These are phyloP conservation scores for Volucella inflata DNA, from an alignment of 2,888 invertebrate genomes.

Conservation along the genomic window DNA sequence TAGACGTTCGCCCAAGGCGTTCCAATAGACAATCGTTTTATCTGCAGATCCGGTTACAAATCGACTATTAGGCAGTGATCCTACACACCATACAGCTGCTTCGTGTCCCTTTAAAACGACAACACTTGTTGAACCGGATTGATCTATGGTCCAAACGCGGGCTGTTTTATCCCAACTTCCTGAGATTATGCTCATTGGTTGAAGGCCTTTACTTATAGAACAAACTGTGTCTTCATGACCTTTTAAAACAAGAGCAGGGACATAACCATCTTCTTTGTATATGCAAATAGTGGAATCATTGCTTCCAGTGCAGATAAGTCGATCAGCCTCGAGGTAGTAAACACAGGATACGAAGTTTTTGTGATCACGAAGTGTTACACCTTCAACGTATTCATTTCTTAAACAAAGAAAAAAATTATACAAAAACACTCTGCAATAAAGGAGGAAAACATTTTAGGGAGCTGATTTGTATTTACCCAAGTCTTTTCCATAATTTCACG, in stretches of 20 bases:
- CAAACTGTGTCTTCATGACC: constrained; percentile 88
- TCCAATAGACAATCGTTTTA: constrained; percentile 94
- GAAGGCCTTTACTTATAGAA: constrained; percentile 83
- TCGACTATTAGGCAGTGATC: constrained; percentile 85
- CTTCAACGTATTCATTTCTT: constrained; percentile 85
- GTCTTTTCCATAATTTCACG: constrained; percentile 93
- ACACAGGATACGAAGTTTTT: constrained; percentile 93
- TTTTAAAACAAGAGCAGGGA: constrained; percentile 88
- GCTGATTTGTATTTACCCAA: constrained; percentile 84
- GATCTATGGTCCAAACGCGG: constrained; percentile 90
- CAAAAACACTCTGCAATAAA: constrained; percentile 11
- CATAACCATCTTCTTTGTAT: constrained; percentile 89
- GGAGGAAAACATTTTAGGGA: background rate
- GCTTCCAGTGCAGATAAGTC: constrained; percentile 93
- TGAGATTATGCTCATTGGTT: constrained; percentile 87
- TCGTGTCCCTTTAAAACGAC: constrained; percentile 88
- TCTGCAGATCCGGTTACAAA: constrained; percentile 95
- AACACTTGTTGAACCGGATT: constrained; percentile 84
- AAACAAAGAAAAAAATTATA: background rate
- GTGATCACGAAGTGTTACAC: constrained; percentile 90
- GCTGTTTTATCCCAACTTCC: constrained; percentile 97
- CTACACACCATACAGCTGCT: constrained; percentile 94
- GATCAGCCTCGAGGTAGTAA: constrained; percentile 89
- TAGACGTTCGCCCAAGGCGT: constrained; percentile 87
- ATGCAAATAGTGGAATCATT: constrained; percentile 93